Percentiles rank a stretch among this genome's conserved stretches.
Evolutionary conservation across 2,113 vertebrate species (phyloP).

Genomic region (Gasterosteus nipponicus): DNA sequence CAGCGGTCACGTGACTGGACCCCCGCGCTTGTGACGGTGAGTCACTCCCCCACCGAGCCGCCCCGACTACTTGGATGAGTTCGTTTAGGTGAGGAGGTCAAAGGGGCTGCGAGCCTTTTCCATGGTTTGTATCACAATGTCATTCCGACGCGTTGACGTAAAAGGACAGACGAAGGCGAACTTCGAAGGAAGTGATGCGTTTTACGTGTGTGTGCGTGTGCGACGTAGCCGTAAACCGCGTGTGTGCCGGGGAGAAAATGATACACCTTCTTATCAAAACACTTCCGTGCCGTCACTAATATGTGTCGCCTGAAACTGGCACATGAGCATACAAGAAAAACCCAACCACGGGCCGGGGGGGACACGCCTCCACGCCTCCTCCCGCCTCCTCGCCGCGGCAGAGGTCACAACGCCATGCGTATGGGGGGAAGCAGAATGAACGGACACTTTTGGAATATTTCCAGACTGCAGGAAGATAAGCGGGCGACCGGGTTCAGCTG

Average conservation of each 20-base stretch:
- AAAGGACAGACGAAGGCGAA: too few relatives aligned
- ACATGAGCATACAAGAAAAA: neutral
- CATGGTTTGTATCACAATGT: too few relatives aligned
- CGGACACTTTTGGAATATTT: neutral
- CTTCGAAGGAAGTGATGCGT: too few relatives aligned
- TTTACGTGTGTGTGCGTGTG: neutral
- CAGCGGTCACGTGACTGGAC: neutral
- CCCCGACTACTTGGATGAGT: too few relatives aligned
- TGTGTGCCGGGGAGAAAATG: neutral
- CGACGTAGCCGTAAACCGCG: neutral
- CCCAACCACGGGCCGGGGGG: neutral
- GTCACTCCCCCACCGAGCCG: too few relatives aligned
- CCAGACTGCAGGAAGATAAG: neutral
- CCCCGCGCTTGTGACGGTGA: neutral
- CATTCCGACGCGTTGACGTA: too few relatives aligned
- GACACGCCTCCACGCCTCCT: neutral
- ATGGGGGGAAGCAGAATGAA: neutral
- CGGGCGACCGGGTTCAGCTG: neutral
- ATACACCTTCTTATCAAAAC: constrained; percentile 6
- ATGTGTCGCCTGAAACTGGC: neutral
- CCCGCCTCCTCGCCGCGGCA: neutral
- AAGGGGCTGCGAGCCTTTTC: too few relatives aligned
- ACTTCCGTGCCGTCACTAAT: neutral
- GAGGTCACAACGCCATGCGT: rapidly evolving
- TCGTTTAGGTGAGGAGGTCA: too few relatives aligned